These are phyloP conservation scores for Falco rusticolus DNA, from an alignment of 2,797 vertebrate species.

Conservation along the genomic window DNA sequence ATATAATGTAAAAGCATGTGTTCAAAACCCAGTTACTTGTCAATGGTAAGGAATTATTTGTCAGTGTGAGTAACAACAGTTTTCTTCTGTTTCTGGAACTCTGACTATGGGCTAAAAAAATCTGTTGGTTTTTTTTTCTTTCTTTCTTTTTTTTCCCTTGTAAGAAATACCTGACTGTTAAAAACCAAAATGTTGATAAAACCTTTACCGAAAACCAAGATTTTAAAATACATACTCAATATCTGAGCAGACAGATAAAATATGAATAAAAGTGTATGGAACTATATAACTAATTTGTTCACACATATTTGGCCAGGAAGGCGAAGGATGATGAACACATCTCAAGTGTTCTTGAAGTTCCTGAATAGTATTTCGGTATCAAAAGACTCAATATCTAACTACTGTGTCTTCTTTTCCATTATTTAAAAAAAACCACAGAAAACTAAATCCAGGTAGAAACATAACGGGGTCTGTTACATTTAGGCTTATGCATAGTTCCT, in stretches of 20 bases:
- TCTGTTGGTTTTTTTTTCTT: too few species aligned
- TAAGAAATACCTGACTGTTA: background rate
- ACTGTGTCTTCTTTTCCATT: background rate
- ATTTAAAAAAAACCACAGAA: background rate
- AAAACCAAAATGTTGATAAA: background rate
- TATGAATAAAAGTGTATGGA: background rate
- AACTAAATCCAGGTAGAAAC: background rate
- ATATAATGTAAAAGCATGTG: background rate
- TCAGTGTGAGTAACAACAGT: background rate
- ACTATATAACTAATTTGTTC: background rate
- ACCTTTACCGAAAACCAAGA: background rate
- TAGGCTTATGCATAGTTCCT: background rate
- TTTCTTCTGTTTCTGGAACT: background rate
- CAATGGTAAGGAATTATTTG: background rate
- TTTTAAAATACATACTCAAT: background rate
- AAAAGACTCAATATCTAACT: background rate
- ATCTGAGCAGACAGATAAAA: background rate
- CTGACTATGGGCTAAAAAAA: background rate
- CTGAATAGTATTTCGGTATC: background rate
- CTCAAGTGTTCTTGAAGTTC: background rate
- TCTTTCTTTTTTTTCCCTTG: background rate
- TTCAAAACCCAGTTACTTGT: background rate
- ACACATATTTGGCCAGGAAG: background rate
- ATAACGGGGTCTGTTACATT: background rate
- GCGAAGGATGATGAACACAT: background rate